Evolutionary conservation across 2,888 invertebrate species (phyloP).

Genomic region (Leptogaster cylindrica): DNA sequence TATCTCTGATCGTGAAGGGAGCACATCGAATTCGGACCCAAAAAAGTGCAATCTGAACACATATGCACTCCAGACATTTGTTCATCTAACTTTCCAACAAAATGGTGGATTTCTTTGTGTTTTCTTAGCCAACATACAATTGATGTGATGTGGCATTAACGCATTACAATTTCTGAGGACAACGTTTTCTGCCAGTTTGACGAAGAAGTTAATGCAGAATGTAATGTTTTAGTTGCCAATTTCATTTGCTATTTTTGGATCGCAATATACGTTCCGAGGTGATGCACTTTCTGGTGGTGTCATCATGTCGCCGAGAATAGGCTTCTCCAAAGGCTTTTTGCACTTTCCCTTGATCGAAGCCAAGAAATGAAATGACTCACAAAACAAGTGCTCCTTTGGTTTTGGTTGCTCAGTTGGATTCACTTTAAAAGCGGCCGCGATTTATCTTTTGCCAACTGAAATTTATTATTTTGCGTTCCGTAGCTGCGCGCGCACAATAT

Average conservation of each 20-base stretch:
- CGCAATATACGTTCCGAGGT: slow-evolving; percentile 8
- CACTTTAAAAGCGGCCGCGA: not conserved
- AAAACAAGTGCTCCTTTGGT: not conserved
- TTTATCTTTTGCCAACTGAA: slow-evolving; percentile 21
- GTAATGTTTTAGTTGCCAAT: slow-evolving; percentile 30
- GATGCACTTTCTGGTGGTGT: slow-evolving; percentile 24
- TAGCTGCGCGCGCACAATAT: slow-evolving; percentile 27
- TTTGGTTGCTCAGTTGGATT: not conserved
- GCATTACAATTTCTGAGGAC: slow-evolving; percentile 15
- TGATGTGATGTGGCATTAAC: not conserved
- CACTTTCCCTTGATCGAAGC: slow-evolving; percentile 24
- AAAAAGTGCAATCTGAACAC: slow-evolving; percentile 24
- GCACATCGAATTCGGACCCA: slow-evolving; percentile 6
- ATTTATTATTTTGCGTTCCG: slow-evolving; percentile 26
- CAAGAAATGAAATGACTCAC: slow-evolving; percentile 21
- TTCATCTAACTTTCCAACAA: not conserved
- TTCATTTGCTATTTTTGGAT: slow-evolving; percentile 16
- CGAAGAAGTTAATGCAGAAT: not conserved
- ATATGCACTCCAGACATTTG: slow-evolving; percentile 33
- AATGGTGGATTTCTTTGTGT: not conserved
- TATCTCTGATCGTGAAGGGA: not conserved
- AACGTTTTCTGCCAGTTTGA: slow-evolving; percentile 8
- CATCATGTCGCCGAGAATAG: slow-evolving; percentile 30
- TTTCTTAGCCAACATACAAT: not conserved
- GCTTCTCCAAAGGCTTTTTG: slow-evolving; percentile 26